Base-by-base conservation (phyloP, 2,888 invertebrate species). In the Cetonia aurata region DNA sequence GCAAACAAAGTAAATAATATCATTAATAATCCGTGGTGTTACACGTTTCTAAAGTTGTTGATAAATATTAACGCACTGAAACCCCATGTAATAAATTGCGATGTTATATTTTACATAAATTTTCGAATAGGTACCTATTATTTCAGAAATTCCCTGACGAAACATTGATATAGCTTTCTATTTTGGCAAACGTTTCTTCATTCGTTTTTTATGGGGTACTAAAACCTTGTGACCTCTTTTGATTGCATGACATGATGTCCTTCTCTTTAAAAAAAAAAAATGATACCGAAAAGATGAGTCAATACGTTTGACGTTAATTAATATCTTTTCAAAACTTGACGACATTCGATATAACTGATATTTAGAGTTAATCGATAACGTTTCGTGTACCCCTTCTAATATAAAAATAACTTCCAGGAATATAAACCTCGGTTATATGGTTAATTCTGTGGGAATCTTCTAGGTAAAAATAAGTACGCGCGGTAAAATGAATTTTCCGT, bases 1-100 rank as follows among this genome's bases (percentile, higher is more conserved):
- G 33, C 48, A 62, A 62, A 62, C 48, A 48, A 62, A 37, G 62
- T 62, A 62, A 50, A 50, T 62, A 62, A 50, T 62, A 37, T 62
- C 33, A 62, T 62, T 62, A 62, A 62, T 62, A 44, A 50, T 50
- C 37, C 12, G 9, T 13, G n/a, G 25, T 31, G 44, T 31, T 31
- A 25, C 31, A 37, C 37, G 37, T 37, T 37, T 37, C 9, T 37
- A 10, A 37, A 37, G 37, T 37, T 37, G 37, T 37, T 37, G 37
- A 37, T 37, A 37, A 10, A 10, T 37, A 37, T 37, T 37, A 37
- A 8, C 10, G 37, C 10, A 37, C 1, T 10, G 9, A 8, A 37
- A 37, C 8, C 33, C 4, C 4, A 37, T 37, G 37, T 37, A 37
- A 37, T 10, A 37, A 37, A 37, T 37, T 37, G 37, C 10, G 37